Base-by-base conservation (phyloP, 2,797 vertebrate genomes). In the Hydrolagus colliei region DNA sequence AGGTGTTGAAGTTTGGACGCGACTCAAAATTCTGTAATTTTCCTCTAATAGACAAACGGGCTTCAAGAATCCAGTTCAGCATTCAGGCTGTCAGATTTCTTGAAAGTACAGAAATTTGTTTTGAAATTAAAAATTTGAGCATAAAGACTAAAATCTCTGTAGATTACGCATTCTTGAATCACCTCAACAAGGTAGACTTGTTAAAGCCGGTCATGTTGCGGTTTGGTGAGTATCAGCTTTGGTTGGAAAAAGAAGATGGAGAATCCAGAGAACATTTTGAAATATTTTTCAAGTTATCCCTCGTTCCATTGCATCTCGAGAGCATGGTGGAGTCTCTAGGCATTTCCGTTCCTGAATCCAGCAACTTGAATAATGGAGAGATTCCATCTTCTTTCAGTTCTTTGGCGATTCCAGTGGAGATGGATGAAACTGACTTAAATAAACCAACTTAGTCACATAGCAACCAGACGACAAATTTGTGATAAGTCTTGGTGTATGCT, bases 121-220 rank as follows among this genome's bases (percentile, higher is more conserved):
- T 98, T 86, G 91, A 93, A 88, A 92, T 98, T 41, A 97, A 99
- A 94, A 99, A 98, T 89, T 74, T 97, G 91, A 99, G 97, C 90
- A 95, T 94, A 92, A 96, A 86, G 89, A 94, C 92, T 0, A 92
- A 73, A 0, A 72, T 99, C 86, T 72, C 87, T 0, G 94, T 98
- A 35, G 92, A 95, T 88, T 88, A 93, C 6, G 85, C 80, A 0
- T 89, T 89, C 20, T 92, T 98, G 88, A 91, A 87, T 67, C 95
- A 96, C 90, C 90, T 99, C 6, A 96, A 98, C 86, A 95, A 93
- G 82, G 86, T 78, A 0, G 95, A 96, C 59, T 91, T 98, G 79
- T 95, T 96, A 0, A 89, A 91, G 73, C 95, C 90, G 87, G 94
- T 95, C 87, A 87, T 95, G 72, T 88, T 98, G 72, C 90, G 90